A percentile compares a stretch with the other conserved stretches of the same genome.
Conservation (phyloP, 2,888 invertebrate genomes). For the Spilosoma lubricipeda region DNA sequence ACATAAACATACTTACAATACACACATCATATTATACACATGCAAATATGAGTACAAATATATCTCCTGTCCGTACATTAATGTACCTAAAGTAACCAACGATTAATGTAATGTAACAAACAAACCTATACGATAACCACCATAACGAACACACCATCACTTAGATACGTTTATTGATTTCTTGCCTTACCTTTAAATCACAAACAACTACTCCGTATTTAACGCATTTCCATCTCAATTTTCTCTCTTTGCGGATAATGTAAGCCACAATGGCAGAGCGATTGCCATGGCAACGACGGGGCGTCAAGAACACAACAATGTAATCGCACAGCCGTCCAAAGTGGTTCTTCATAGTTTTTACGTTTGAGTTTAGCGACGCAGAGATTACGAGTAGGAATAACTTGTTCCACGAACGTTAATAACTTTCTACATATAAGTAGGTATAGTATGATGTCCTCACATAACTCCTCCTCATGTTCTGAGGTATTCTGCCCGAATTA, state of each 20-base stretch:
- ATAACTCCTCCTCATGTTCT: neutral
- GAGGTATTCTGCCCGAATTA: neutral
- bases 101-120: too few relatives aligned
- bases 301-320: neutral
- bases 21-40: too few relatives aligned
- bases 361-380: neutral
- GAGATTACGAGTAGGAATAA: neutral
- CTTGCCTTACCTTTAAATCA: neutral
- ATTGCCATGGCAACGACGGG: neutral
- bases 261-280: neutral
- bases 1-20: too few relatives aligned
- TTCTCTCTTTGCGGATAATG: neutral
- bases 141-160: neutral
- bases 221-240: neutral
- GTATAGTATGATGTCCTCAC: neutral
- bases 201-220: neutral
- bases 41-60: too few relatives aligned
- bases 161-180: neutral
- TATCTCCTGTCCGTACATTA: too few relatives aligned
- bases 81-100: too few relatives aligned
- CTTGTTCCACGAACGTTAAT: neutral
- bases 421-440: neutral
- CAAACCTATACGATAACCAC: too few relatives aligned
- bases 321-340: neutral
- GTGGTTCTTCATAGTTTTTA: neutral